A percentile compares a stretch with the other conserved stretches of the same genome.
These are phyloP conservation scores for Pygocentrus nattereri DNA, from an alignment of 2,797 vertebrate species.

Conservation along the genomic window DNA sequence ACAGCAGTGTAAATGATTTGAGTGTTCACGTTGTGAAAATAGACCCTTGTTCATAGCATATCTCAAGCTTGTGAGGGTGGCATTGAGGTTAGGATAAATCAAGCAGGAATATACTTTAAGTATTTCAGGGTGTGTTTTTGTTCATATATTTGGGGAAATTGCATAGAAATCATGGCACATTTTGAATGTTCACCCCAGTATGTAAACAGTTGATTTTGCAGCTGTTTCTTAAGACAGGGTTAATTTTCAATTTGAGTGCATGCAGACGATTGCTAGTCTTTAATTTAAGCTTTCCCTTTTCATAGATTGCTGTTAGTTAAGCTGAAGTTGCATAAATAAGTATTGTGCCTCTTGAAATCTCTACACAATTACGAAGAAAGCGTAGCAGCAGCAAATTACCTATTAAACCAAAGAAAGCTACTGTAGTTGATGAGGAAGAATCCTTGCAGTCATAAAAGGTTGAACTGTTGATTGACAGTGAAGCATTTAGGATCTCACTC, in stretches of 20 bases:
- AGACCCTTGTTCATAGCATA: background rate
- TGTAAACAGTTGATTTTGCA: conserved; percentile 32
- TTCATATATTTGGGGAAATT: background rate
- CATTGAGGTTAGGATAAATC: background rate
- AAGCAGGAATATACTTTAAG: conserved; percentile 16
- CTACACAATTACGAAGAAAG: background rate
- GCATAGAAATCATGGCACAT: background rate
- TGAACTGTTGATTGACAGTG: background rate
- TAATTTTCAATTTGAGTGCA: conserved; percentile 7
- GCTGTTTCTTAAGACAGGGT: conserved; percentile 21
- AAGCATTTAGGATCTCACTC: background rate
- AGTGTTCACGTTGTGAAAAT: background rate
- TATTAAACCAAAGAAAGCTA: background rate
- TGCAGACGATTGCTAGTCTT: background rate
- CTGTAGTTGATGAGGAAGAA: no score
- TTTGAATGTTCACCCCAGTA: background rate
- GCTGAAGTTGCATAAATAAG: background rate
- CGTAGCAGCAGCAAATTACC: background rate
- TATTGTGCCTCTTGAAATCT: background rate
- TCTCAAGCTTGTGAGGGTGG: background rate
- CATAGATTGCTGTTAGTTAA: background rate
- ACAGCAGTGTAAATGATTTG: no score
- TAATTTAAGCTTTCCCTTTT: background rate
- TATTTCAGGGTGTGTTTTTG: background rate
- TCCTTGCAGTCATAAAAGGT: background rate